These are phyloP conservation scores for Anoplopoma fimbria DNA, from an alignment of 2,113 vertebrate genomes.

Conservation along the genomic window DNA sequence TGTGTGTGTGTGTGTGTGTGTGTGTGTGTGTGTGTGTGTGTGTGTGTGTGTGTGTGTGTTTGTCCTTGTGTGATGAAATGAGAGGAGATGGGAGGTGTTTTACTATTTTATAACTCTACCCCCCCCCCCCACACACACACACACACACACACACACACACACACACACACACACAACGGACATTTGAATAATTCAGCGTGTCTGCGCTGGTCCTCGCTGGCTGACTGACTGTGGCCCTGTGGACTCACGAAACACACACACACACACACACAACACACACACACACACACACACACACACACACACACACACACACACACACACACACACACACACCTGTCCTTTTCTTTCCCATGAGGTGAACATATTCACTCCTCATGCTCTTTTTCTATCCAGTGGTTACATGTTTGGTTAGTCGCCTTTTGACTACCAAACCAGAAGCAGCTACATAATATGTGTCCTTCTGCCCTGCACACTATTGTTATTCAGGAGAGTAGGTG, in stretches of 20 bases:
- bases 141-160: background rate
- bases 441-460: conserved; percentile 1
- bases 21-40: conserved; percentile 51
- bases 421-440: conserved; percentile 31
- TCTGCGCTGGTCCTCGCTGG: conserved; percentile 50
- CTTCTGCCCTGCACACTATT: conserved; percentile 13
- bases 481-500: conserved; percentile 22
- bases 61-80: conserved; percentile 67
- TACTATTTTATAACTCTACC: conserved; percentile 77
- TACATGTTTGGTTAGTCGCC: conserved; percentile 3
- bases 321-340: conserved; percentile 49
- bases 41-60: conserved; percentile 42
- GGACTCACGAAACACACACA: conserved; percentile 40
- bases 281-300: conserved; percentile 45
- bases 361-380: conserved; percentile 12
- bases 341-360: conserved; percentile 30
- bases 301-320: conserved; percentile 46
- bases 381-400: conserved; percentile 16
- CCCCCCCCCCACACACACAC: conserved; percentile 34
- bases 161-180: conserved; percentile 34
- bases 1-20: conserved; percentile 48
- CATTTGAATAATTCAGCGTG: conserved; percentile 81
- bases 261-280: conserved; percentile 38
- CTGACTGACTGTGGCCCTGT: conserved; percentile 56
- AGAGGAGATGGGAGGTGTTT: conserved; percentile 67